Evolutionary conservation across 2,888 invertebrate species (phyloP), one percentile per base, ranked within the genome.

Genomic region (Tipula unca): DNA sequence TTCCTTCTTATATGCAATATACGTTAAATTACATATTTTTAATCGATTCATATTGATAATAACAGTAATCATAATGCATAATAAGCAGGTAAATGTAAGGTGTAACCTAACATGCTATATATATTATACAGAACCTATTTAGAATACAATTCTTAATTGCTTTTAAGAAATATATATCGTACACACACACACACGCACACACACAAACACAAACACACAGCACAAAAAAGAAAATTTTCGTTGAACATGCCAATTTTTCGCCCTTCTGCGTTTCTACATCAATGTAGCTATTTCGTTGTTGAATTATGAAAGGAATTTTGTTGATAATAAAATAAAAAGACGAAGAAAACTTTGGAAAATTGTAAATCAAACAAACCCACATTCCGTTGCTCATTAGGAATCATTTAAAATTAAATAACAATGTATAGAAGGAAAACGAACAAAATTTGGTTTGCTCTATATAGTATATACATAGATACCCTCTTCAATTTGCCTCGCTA

Each of bases 361-460:
- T 48, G 10, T 69, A 69, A 69, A 69, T 69, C 69, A 69, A 69
- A 69, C 69, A 69, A 69, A 69, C 69, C 69, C 69, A 69, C 69
- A 69, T 69, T 69, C 69, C 69, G 69, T 25, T 69, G 69, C 25
- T 69, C 69, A 69, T 69, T 69, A 69, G 69, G 25, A 69, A 69
- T 25, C 25, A 69, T 25, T 69, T 69, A 69, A 48, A 69, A 54
- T 54, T 54, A 54, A 17, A 54, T 54, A 69, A 69, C 3, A 8
- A 8, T 6, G 69, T n/a, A n/a, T 10, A 25, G 10, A 25, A 25
- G 25, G 25, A 20, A 69, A 69, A 69, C 25, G 69, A 69, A 69
- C 25, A n/a, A 20, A 20, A 69, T 69, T 69, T 10, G 32, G 32
- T 69, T 69, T 69, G 25, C 48, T 48, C 48, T 48, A n/a, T n/a